Evolutionary conservation across 2,797 vertebrate genomes (phyloP).

Genomic region (Ciconia nigra): DNA sequence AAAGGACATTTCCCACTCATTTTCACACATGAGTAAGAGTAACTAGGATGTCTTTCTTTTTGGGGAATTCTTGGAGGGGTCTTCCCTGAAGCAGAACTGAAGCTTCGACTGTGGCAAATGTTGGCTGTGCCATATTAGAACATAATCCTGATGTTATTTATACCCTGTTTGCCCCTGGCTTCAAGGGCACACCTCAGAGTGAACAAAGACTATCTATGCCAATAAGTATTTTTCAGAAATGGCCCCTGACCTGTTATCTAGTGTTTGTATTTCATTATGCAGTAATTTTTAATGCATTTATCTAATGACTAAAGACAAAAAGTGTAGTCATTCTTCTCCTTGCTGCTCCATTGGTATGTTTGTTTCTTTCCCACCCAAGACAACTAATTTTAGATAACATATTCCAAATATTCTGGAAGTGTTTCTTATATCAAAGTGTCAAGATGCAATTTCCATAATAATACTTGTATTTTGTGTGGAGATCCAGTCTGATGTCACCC

Average conservation of each 20-base stretch:
- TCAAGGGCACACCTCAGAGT: neutral
- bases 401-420: neutral
- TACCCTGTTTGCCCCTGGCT: neutral
- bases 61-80: neutral
- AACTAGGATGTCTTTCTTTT: neutral
- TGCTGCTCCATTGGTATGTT: neutral
- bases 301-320: neutral
- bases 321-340: neutral
- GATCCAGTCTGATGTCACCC: constrained; percentile 20
- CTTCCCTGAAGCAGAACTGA: neutral
- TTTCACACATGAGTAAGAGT: neutral
- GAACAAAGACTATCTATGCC: neutral
- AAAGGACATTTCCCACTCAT: neutral
- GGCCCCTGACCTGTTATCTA: neutral
- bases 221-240: neutral
- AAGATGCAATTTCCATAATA: constrained; percentile 43
- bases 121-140: neutral
- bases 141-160: neutral
- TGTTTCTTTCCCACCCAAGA: neutral
- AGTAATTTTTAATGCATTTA: neutral
- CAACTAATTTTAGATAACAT: constrained; percentile 8
- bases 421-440: constrained; percentile 12
- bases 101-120: neutral
- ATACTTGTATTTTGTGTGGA: neutral
- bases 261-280: neutral